phyloP scores from a whole-genome alignment of 1,140 invertebrate species.

The Drosophila pseudoobscura region DNA sequence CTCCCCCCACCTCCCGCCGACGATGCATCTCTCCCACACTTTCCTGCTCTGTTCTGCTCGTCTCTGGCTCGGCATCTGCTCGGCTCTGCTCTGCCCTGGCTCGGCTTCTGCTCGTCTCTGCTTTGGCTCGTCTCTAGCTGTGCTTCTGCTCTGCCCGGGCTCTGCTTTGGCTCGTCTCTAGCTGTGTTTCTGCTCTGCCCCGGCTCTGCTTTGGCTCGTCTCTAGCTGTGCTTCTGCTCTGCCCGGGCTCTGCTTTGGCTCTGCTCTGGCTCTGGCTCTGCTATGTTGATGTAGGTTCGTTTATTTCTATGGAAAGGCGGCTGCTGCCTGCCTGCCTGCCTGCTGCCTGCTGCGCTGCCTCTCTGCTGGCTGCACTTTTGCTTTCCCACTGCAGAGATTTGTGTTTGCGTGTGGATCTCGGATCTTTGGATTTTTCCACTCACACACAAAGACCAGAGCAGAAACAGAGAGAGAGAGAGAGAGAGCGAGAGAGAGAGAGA shows the following conservation, averaged over 20 bases:
- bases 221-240: too few relatives aligned
- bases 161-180: too few relatives aligned
- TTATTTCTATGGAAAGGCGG: conserved; percentile 34
- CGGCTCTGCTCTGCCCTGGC: conserved; percentile 21
- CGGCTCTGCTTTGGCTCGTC: too few relatives aligned
- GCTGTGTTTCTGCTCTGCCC: too few relatives aligned
- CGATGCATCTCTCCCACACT: conserved; percentile 6
- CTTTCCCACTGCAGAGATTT: conserved; percentile 73
- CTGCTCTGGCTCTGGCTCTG: conserved; percentile 4
- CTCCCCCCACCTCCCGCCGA: not conserved
- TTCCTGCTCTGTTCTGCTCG: conserved; percentile 1
- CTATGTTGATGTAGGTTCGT: conserved; percentile 76
- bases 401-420: conserved; percentile 43
- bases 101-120: too few relatives aligned
- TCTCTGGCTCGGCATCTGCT: not conserved
- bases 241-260: too few relatives aligned
- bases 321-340: not conserved
- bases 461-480: conserved; percentile 6
- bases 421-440: conserved; percentile 77
- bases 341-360: conserved; percentile 5
- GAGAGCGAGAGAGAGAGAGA: conserved; percentile 10
- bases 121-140: too few relatives aligned
- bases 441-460: conserved; percentile 24
- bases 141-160: too few relatives aligned
- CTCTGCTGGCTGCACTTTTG: conserved; percentile 67